Conservation (phyloP, 2,113 vertebrate genomes). For the Calidris pugnax region DNA sequence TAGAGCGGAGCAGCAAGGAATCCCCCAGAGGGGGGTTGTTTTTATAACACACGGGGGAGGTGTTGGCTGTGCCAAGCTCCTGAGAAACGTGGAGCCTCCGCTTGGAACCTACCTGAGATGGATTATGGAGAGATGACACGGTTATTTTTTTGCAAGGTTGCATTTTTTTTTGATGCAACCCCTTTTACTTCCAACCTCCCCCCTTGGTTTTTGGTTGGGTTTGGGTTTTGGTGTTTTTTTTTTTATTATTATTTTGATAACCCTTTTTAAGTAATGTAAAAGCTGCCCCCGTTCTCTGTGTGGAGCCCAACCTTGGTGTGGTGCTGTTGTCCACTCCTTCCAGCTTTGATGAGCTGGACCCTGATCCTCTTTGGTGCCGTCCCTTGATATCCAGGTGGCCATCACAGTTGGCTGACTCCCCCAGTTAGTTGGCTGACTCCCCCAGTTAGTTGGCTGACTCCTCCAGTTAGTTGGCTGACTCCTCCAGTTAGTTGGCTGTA, state of each 20-base stretch:
- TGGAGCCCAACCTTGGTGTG: background rate
- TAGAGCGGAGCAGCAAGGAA: background rate
- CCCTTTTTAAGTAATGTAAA: background rate
- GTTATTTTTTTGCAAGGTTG: background rate
- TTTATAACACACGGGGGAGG: background rate
- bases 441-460: background rate
- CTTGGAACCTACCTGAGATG: background rate
- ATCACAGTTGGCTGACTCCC: background rate
- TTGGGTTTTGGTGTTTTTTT: background rate
- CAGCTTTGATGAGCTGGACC: background rate
- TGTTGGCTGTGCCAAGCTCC: conserved; percentile 25
- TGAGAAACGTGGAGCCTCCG: fast-evolving
- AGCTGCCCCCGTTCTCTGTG: background rate
- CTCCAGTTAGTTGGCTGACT: background rate
- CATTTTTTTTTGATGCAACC: background rate
- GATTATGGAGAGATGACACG: background rate
- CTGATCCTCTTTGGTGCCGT: background rate
- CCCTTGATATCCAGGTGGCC: background rate
- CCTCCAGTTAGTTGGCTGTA: background rate
- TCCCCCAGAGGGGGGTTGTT: background rate
- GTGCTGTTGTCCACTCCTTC: background rate
- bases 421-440: background rate
- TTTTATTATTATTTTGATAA: background rate
- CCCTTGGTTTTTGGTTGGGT: background rate
- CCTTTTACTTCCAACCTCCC: background rate